These are phyloP conservation scores for Aphrocallistes beatrix DNA, from an alignment of 37 sponge, comb jelly and placozoan genomes.

Conservation along the genomic window DNA sequence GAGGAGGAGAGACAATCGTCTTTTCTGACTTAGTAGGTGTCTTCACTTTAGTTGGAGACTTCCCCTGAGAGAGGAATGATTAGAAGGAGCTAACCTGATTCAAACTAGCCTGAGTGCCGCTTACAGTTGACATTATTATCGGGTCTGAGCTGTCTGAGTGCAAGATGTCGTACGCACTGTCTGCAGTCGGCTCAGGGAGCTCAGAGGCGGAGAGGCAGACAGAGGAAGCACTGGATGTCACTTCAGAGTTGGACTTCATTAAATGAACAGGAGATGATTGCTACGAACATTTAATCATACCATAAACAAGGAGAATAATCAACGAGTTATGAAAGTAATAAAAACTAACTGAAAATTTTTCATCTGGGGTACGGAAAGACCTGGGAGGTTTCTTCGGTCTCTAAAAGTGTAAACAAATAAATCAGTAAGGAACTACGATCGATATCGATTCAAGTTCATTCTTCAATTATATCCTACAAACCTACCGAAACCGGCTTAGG, in stretches of 20 bases:
- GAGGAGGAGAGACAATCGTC: no score
- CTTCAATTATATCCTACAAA: background rate
- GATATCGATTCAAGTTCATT: no score
- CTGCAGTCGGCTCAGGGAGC: background rate
- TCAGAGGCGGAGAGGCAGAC: background rate
- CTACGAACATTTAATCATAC: no score
- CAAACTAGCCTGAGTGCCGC: no score
- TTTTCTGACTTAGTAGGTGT: background rate
- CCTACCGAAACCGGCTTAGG: background rate
- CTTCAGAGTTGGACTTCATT: no score
- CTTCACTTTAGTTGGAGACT: background rate
- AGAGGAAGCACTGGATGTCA: background rate
- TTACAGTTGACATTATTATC: background rate
- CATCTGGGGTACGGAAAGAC: background rate
- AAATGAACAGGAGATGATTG: no score
- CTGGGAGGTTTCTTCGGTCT: background rate
- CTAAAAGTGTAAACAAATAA: background rate
- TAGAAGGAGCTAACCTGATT: no score
- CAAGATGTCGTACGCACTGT: background rate
- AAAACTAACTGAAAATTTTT: background rate
- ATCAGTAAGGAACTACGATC: background rate
- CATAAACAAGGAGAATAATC: background rate
- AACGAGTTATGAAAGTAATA: background rate
- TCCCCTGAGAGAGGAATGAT: no score
- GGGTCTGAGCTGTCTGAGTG: background rate